A percentile compares a stretch with the other conserved stretches of the same genome.
These are phyloP conservation scores for Ctenochaetus hawaiiensis DNA, from an alignment of 2,797 vertebrate genomes.

Conservation along the genomic window DNA sequence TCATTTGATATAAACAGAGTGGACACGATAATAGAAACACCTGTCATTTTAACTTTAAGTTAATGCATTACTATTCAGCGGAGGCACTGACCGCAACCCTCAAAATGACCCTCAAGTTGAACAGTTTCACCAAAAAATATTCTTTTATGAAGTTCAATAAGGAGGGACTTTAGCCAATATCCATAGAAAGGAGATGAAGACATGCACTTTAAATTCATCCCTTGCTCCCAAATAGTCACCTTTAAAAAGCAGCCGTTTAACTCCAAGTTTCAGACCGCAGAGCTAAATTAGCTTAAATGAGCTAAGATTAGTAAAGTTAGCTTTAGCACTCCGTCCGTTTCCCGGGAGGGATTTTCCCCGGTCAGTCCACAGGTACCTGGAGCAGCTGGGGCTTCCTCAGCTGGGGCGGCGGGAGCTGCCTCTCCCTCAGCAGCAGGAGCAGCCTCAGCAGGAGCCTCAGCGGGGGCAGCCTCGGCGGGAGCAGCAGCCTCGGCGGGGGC, in stretches of 20 bases:
- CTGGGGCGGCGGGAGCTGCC: slow-evolving; percentile 28
- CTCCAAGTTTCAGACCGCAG: neutral
- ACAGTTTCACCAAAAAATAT: no score
- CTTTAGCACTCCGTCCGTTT: neutral
- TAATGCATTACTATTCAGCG: no score
- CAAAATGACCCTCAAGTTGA: no score
- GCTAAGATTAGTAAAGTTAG: neutral
- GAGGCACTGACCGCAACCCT: no score
- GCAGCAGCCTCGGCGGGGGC: slow-evolving; percentile 28
- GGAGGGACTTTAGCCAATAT: no score
- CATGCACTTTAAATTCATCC: no score
- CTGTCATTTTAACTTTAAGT: no score
- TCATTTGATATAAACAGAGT: neutral
- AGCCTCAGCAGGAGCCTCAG: neutral
- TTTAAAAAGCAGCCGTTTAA: neutral
- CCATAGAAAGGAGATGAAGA: no score
- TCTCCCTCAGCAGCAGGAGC: slow-evolving; percentile 34
- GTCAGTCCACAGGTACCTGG: slow-evolving; percentile 58
- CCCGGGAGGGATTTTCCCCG: neutral
- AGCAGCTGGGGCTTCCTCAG: slow-evolving; percentile 41
- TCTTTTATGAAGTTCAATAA: no score
- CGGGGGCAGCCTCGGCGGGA: slow-evolving; percentile 32
- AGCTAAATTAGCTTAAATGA: no score
- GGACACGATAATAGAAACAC: slow-evolving; percentile 1
- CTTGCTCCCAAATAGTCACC: no score